A percentile compares a stretch with the other conserved stretches of the same genome.
phyloP scores from a whole-genome alignment of 2,888 invertebrate genomes.

The Cactoblastis cactorum region DNA sequence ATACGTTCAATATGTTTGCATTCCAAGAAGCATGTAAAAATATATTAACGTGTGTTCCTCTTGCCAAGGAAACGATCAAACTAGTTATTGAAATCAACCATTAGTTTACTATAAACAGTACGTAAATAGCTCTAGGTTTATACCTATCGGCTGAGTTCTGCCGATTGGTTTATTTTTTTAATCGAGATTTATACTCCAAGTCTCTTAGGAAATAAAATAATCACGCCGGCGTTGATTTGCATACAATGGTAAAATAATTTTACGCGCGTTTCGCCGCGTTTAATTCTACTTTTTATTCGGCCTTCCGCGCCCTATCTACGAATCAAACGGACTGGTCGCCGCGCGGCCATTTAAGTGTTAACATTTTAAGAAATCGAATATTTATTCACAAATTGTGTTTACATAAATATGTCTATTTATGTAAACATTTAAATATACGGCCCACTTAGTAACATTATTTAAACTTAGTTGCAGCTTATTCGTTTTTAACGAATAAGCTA shows the following conservation, averaged over 20 bases:
- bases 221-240: slow-evolving; percentile 75
- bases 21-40: slow-evolving; percentile 16
- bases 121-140: slow-evolving; percentile 28
- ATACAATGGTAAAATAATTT: slow-evolving; percentile 80
- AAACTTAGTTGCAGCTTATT: too few species aligned
- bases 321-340: slow-evolving; percentile 67
- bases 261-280: slow-evolving; percentile 78
- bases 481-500: too few species aligned
- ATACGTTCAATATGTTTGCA: neutral
- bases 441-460: neutral
- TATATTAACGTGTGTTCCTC: slow-evolving; percentile 13
- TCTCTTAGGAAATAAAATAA: slow-evolving; percentile 79
- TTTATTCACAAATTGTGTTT: slow-evolving; percentile 33
- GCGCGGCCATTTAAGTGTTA: slow-evolving; percentile 69
- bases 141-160: slow-evolving; percentile 57
- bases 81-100: slow-evolving; percentile 6
- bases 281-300: slow-evolving; percentile 78
- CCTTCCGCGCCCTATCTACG: slow-evolving; percentile 76
- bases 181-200: slow-evolving; percentile 72
- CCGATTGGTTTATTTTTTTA: slow-evolving; percentile 63
- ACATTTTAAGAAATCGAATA: slow-evolving; percentile 56
- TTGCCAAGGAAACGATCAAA: neutral
- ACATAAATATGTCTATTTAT: slow-evolving; percentile 9
- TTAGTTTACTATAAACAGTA: slow-evolving; percentile 11
- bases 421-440: too few species aligned